Evolutionary conservation across 2,797 vertebrate genomes (phyloP).

Genomic region (Hephaestus fuliginosus): DNA sequence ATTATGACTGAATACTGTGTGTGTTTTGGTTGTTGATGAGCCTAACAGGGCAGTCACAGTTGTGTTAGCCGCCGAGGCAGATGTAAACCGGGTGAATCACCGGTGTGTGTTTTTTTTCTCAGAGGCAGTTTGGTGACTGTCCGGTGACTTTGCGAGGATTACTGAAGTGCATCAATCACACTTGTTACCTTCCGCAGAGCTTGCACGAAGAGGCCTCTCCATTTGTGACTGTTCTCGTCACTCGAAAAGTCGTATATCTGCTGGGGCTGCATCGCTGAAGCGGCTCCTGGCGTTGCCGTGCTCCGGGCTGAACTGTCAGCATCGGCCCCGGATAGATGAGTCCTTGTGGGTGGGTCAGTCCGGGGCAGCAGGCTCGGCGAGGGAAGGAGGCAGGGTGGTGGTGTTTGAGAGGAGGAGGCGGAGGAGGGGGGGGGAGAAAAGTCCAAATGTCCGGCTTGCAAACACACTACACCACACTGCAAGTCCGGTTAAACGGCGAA

Average conservation of each 20-base stretch:
- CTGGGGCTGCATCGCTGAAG: conserved; percentile 94
- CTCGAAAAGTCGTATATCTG: conserved; percentile 96
- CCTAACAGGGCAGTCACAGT: neutral
- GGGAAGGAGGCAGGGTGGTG: too few species aligned
- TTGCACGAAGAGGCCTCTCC: conserved; percentile 96
- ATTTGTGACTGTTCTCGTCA: conserved; percentile 96
- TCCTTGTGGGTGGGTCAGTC: conserved; percentile 86
- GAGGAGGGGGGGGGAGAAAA: conserved; percentile 33
- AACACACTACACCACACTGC: conserved; percentile 41
- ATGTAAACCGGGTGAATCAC: conserved; percentile 14
- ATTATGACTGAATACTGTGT: too few species aligned
- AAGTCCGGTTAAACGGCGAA: conserved; percentile 19
- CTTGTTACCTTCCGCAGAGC: conserved; percentile 92
- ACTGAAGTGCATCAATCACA: neutral
- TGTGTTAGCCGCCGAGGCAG: conserved; percentile 1
- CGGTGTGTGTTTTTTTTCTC: conserved; percentile 16
- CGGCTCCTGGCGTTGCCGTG: conserved; percentile 87
- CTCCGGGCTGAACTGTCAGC: conserved; percentile 87
- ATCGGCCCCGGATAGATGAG: conserved; percentile 86
- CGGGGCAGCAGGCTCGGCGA: conserved; percentile 75
- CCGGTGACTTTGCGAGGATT: neutral
- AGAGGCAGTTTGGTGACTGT: neutral
- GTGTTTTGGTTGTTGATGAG: neutral
- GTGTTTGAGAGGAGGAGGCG: too few species aligned
- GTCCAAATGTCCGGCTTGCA: conserved; percentile 48